Percentiles rank a stretch among this genome's conserved stretches.
Conservation (phyloP, 92 coral and sea anemone genomes). For the Zoanthus sociatus region DNA sequence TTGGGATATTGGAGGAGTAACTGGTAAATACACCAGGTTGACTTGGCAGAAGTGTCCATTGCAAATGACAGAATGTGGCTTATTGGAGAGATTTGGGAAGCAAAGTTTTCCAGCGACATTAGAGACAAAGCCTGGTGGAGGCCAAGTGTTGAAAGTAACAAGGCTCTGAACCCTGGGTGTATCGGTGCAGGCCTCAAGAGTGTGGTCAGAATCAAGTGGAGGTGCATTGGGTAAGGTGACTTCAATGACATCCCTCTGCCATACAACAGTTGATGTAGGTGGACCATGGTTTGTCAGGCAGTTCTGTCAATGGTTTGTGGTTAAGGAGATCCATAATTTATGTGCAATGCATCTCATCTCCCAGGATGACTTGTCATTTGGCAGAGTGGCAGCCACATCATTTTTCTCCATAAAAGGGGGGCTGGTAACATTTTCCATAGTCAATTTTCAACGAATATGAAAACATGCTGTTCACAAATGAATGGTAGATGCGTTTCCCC, state of each 20-base stretch:
- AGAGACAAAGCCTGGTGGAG: no score
- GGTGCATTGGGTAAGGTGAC: conserved; percentile 20
- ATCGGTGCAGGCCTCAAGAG: neutral
- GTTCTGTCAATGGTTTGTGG: neutral
- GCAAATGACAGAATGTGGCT: neutral
- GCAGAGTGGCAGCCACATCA: conserved; percentile 68
- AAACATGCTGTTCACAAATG: neutral
- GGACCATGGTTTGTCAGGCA: neutral
- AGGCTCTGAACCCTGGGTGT: neutral
- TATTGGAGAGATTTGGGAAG: no score
- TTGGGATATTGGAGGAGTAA: neutral
- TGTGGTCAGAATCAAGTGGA: neutral
- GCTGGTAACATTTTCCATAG: conserved; percentile 56
- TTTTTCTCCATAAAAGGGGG: conserved; percentile 67
- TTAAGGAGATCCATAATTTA: neutral
- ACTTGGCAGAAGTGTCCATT: neutral
- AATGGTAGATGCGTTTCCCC: conserved; percentile 46
- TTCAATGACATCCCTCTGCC: neutral
- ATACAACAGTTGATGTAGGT: neutral
- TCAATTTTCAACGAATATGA: conserved; percentile 64
- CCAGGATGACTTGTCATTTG: conserved; percentile 24
- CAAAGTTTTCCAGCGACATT: no score
- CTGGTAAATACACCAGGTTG: neutral
- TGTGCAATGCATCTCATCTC: neutral
- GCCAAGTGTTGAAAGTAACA: no score